Base-by-base conservation (phyloP, 2,113 vertebrate species). In the Athene cunicularia region DNA sequence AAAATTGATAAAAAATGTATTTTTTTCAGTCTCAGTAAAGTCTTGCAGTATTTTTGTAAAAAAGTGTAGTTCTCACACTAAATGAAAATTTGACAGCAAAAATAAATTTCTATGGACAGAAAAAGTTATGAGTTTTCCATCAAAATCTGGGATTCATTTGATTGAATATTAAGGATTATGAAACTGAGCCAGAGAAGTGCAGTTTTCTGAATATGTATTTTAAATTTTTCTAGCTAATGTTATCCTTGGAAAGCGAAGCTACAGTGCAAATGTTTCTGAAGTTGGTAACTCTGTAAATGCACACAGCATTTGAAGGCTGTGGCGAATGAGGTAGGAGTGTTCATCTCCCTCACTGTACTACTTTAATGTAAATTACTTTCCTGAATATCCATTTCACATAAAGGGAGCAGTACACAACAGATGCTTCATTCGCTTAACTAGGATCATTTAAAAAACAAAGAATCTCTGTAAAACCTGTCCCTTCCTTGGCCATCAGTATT, bases 301-400 rank as follows among this genome's bases (percentile, higher is more conserved):
- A 45, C 37, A 8, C 39, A 75, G 49, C 3, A 0, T 95, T 92
- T 87, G 72, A 71, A 49, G 43, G 45, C 77, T 87, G 76, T 87
- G 66, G 88, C 55, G 91, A 95, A 91, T 47, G 60, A 93, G n/a
- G 62, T 93, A 74, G 89, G 88, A 94, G 80, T 84, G 83, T 93
- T 93, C 80, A 55, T 80, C 68, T 92, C 67, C 56, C 47, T 94
- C 50, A 20, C 71, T 82, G 45, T 92, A 59, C 56, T 89, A 23
- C 82, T 83, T 81, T 56, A 87, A 86, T 91, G 58, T 81, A 68
- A 79, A 95, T 95, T 75, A 41, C 68, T 89, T 86, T 91, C 60
- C 45, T 77, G 60, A 86, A 68, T 81, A 87, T 77, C 60, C 19
- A 14, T 90, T 94, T 76, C 64, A 43, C 10, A 2, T 84, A 56